These are phyloP conservation scores for Bagarius yarrelli DNA, from an alignment of 2,113 vertebrate genomes.

Conservation along the genomic window DNA sequence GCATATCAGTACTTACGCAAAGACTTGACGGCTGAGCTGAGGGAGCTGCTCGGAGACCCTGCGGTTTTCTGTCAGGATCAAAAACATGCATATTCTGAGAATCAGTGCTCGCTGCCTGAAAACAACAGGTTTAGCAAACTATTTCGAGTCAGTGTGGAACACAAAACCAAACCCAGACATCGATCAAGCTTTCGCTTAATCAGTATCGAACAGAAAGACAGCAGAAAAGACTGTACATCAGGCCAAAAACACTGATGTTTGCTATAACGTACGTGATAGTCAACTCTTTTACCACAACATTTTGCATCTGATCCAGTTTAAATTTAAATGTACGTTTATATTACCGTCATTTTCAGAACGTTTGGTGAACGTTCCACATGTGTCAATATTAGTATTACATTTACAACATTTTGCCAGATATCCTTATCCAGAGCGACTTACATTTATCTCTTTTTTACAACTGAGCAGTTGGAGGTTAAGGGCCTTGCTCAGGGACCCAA, in stretches of 20 bases:
- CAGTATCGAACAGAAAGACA: conserved; percentile 59
- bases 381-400: no score
- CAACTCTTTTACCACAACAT: no score
- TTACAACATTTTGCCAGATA: no score
- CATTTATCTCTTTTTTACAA: no score
- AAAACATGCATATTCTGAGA: conserved; percentile 70
- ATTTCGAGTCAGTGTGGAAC: conserved; percentile 73
- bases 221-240: conserved; percentile 44
- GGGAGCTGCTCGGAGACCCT: conserved; percentile 78
- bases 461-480: no score
- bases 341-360: no score
- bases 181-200: conserved; percentile 62
- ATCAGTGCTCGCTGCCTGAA: conserved; percentile 74
- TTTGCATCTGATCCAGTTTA: no score
- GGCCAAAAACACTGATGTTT: conserved; percentile 38
- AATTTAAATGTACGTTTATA: no score
- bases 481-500: no score
- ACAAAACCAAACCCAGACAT: conserved; percentile 74
- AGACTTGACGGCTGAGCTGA: conserved; percentile 67
- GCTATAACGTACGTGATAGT: no score
- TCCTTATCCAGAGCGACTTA: no score
- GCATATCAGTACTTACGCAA: conserved; percentile 80
- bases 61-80: not conserved
- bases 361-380: no score
- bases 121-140: conserved; percentile 83